Percentiles rank a stretch among this genome's conserved stretches.
Conservation (phyloP, 2,888 invertebrate genomes). For the Ceramica pisi region DNA sequence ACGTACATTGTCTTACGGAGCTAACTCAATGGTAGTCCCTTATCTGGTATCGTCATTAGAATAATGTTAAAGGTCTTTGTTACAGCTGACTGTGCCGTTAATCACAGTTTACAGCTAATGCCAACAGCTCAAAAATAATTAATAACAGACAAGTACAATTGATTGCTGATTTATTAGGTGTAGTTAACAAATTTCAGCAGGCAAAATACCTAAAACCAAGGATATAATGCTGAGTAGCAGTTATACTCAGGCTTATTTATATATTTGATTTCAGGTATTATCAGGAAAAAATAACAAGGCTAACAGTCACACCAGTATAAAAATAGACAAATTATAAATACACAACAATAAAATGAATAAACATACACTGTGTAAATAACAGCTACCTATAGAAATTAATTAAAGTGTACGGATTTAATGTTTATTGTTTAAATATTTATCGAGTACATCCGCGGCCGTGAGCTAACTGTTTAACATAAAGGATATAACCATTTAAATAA, state of each 20-base stretch:
- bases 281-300: not conserved
- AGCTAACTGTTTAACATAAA: slow-evolving; percentile 14
- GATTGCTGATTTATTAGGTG: no score
- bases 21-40: slow-evolving; percentile 13
- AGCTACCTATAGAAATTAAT: slow-evolving; percentile 27
- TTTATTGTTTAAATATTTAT: slow-evolving; percentile 40
- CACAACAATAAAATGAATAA: slow-evolving; percentile 23
- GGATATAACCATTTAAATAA: slow-evolving; percentile 49
- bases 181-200: no score
- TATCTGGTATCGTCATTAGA: slow-evolving; percentile 28
- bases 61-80: slow-evolving; percentile 30
- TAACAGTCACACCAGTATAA: not conserved
- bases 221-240: no score
- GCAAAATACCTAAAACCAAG: no score
- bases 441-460: slow-evolving; percentile 36
- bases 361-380: slow-evolving; percentile 20
- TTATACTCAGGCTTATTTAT: no score
- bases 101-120: not conserved
- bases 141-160: no score
- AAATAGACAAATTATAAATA: slow-evolving; percentile 18
- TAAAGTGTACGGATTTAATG: slow-evolving; percentile 32
- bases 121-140: not conserved
- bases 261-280: not conserved
- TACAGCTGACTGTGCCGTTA: not conserved
- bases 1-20: slow-evolving; percentile 29